Percentiles rank a stretch among this genome's conserved stretches.
Conservation (phyloP, 2,113 vertebrate species). For the Muscicapa adusta region DNA sequence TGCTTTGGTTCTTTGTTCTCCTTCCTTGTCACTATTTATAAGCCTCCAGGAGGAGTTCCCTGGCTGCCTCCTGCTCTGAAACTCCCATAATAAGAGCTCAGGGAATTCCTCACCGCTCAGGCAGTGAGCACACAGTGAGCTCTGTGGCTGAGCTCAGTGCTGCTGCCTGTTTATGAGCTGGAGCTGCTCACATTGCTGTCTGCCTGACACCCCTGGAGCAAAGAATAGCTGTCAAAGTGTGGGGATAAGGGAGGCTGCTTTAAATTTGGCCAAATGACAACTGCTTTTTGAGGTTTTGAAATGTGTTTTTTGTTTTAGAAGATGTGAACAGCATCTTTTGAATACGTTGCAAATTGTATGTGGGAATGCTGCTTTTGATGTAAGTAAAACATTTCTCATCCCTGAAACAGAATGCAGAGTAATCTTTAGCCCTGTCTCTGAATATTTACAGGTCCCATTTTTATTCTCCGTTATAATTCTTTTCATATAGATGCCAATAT, state of each 20-base stretch:
- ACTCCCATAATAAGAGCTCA: background rate
- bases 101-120: background rate
- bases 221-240: background rate
- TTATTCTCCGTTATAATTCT: accelerated
- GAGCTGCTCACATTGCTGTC: background rate
- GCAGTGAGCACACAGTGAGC: background rate
- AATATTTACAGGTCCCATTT: background rate
- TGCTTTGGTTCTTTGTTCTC: background rate
- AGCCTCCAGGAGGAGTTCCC: background rate
- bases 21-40: background rate
- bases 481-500: background rate
- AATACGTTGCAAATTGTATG: background rate
- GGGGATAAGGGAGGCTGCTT: background rate
- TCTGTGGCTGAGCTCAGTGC: background rate
- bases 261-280: background rate
- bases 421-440: background rate
- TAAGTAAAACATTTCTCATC: background rate
- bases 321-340: background rate
- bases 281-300: background rate
- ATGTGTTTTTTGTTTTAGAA: background rate
- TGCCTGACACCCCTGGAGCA: background rate
- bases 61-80: background rate
- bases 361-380: background rate
- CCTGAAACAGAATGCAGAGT: background rate
- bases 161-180: background rate